A percentile compares a stretch with the other conserved stretches of the same genome.
These are phyloP conservation scores for Darevskia mixta DNA, from an alignment of 2,797 vertebrate species.

Conservation along the genomic window DNA sequence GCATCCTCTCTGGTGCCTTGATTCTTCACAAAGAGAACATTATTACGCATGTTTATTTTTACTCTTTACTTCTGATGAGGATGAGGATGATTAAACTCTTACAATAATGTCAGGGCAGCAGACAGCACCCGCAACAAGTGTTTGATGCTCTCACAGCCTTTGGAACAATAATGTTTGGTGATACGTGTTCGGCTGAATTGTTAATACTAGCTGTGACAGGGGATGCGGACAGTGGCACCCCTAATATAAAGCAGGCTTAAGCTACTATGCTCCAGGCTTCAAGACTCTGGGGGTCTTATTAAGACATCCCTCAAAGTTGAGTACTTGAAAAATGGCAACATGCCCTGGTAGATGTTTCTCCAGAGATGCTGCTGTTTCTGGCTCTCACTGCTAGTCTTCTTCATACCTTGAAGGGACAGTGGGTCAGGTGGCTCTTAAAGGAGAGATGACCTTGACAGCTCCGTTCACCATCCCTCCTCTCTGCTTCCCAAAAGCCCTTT, in stretches of 20 bases:
- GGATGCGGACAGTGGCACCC: too few species aligned
- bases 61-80: too few species aligned
- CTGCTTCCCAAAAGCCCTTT: neutral
- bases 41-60: too few species aligned
- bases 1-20: too few species aligned
- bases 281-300: conserved; percentile 8
- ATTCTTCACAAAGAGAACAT: too few species aligned
- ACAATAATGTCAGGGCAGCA: neutral
- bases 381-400: neutral
- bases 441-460: neutral
- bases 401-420: neutral
- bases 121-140: neutral
- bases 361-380: neutral
- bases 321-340: neutral
- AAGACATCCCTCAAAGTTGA: neutral
- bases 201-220: neutral
- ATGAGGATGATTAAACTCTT: too few species aligned
- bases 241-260: neutral
- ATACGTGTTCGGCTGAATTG: neutral
- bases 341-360: neutral
- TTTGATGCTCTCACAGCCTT: neutral
- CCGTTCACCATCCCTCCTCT: neutral
- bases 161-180: neutral
- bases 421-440: neutral
- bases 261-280: neutral